A percentile compares a stretch with the other conserved stretches of the same genome.
Conservation (phyloP, 2,797 vertebrate genomes). For the Micropoecilia bifurca region DNA sequence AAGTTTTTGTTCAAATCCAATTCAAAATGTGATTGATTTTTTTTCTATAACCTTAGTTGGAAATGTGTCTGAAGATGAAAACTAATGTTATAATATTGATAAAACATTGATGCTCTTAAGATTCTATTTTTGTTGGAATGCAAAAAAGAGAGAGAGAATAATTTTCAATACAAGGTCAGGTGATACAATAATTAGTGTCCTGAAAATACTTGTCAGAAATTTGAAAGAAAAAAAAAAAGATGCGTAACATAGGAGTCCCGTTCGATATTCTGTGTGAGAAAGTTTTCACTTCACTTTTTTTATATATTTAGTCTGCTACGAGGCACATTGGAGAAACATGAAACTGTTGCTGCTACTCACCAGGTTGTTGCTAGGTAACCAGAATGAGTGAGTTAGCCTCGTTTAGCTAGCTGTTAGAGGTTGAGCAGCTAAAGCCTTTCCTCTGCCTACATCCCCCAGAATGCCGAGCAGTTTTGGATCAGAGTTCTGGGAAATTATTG, state of each 20-base stretch:
- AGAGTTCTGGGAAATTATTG: no score
- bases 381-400: no score
- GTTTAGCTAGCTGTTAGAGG: no score
- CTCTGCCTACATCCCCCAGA: no score
- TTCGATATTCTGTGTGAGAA: not conserved
- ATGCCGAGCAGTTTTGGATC: no score
- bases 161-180: not conserved
- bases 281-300: no score
- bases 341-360: no score
- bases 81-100: no score
- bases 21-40: not conserved
- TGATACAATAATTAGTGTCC: not conserved
- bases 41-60: not conserved
- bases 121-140: not conserved
- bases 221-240: not conserved
- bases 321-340: no score
- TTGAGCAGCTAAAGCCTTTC: no score
- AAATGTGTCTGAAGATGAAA: not conserved
- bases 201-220: not conserved
- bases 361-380: no score
- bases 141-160: not conserved
- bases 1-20: not conserved
- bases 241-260: not conserved
- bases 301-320: no score
- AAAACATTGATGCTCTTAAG: not conserved